Evolutionary conservation across 2,113 vertebrate genomes (phyloP).

Genomic region (Anas platyrhynchos): DNA sequence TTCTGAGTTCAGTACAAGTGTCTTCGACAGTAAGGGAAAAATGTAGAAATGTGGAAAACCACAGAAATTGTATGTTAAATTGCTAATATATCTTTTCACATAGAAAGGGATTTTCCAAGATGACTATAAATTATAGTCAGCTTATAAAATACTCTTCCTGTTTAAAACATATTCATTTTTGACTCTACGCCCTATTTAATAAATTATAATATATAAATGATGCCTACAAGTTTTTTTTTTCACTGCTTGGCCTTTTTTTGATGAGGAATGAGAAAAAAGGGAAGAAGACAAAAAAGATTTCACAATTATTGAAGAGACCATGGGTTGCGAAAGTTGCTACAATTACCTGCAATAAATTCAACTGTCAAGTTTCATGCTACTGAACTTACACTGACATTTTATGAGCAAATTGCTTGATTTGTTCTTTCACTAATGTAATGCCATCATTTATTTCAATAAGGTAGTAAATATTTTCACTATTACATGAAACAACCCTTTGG

Average conservation of each 20-base stretch:
- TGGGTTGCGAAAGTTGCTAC: slow-evolving; percentile 56
- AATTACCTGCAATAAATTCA: slow-evolving; percentile 69
- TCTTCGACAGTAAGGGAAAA: neutral
- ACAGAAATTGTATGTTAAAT: neutral
- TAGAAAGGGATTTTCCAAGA: neutral
- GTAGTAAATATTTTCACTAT: slow-evolving; percentile 79
- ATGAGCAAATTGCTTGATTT: slow-evolving; percentile 65
- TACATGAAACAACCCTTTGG: slow-evolving; percentile 78
- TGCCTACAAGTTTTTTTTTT: neutral
- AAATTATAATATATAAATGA: neutral
- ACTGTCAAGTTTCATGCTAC: slow-evolving; percentile 54
- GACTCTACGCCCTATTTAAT: neutral
- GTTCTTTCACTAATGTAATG: slow-evolving; percentile 70
- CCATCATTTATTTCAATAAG: slow-evolving; percentile 71
- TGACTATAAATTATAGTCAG: neutral
- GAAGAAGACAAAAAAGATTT: neutral
- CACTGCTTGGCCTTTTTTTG: neutral
- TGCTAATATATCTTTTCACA: neutral
- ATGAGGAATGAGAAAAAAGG: neutral
- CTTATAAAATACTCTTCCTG: neutral
- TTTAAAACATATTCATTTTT: neutral
- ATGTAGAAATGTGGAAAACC: neutral
- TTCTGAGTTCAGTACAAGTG: neutral
- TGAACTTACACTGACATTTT: slow-evolving; percentile 64
- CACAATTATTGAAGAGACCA: slow-evolving; percentile 40